Conservation (phyloP, 2,113 vertebrate genomes). For the Rissa tridactyla region DNA sequence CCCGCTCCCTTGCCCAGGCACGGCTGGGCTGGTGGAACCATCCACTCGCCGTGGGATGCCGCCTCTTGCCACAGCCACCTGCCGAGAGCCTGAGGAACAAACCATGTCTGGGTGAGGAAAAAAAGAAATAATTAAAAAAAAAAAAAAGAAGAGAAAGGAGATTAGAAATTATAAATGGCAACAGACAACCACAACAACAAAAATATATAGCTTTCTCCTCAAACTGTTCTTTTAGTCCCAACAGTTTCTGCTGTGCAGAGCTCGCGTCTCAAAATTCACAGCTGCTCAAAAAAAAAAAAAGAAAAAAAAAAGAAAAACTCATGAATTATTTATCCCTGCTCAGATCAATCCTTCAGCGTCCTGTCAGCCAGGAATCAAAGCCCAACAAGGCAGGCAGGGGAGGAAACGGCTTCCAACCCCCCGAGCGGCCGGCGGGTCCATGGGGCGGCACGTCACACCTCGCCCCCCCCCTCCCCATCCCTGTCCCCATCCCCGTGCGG, state of each 20-base stretch:
- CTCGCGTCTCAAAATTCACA: conserved; percentile 19
- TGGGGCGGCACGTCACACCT: rapidly evolving
- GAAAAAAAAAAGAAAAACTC: neutral
- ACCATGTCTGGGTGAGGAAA: rapidly evolving
- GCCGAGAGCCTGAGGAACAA: neutral
- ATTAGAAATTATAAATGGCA: conserved; percentile 20
- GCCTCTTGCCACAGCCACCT: neutral
- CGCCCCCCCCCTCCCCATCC: neutral
- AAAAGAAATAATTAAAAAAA: neutral
- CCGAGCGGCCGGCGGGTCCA: neutral
- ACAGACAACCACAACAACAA: conserved; percentile 15
- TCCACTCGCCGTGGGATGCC: neutral
- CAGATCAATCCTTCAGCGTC: conserved; percentile 66
- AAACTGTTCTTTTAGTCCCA: neutral
- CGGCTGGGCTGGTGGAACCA: neutral
- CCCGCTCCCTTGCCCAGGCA: neutral
- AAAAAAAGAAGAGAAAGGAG: neutral
- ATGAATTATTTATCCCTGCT: conserved; percentile 61
- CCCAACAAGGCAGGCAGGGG: conserved; percentile 5
- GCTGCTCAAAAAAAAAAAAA: conserved; percentile 18
- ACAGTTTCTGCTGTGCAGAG: neutral
- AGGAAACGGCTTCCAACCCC: neutral
- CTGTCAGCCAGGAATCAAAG: conserved; percentile 71
- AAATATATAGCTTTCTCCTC: conserved; percentile 29
- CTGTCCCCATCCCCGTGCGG: rapidly evolving